phyloP scores from a whole-genome alignment of 2,113 vertebrate species.

The Rousettus leschenaultii region DNA sequence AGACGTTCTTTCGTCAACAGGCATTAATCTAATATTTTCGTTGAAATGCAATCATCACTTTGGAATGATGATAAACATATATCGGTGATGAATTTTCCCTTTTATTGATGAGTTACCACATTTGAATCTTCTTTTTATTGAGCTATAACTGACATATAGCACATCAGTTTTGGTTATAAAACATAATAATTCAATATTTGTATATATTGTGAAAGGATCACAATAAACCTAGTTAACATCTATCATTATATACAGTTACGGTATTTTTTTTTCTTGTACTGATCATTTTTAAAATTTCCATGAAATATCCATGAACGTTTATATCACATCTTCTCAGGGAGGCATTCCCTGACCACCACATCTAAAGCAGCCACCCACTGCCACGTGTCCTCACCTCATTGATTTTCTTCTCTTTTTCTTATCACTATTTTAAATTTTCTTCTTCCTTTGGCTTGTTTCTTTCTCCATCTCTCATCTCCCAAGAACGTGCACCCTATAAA shows the following conservation, averaged over 20 bases:
- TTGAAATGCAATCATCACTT: neutral
- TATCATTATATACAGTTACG: neutral
- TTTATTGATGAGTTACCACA: neutral
- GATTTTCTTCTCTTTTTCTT: neutral
- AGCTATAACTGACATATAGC: neutral
- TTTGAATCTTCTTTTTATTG: neutral
- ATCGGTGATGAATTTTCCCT: neutral
- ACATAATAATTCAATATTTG: no score
- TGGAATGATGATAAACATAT: neutral
- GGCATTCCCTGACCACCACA: neutral
- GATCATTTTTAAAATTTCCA: neutral
- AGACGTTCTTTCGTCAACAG: neutral
- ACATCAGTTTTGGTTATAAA: no score
- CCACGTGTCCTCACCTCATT: neutral
- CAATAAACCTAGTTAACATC: neutral
- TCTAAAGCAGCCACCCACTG: neutral
- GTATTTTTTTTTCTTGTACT: neutral
- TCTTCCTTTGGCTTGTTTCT: neutral
- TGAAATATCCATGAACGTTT: neutral
- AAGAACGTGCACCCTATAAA: neutral
- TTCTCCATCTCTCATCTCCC: neutral
- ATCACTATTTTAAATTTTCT: neutral
- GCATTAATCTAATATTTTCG: neutral
- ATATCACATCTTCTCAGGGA: neutral
- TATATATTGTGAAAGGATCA: no score